A percentile compares a stretch with the other conserved stretches of the same genome.
Conservation (phyloP, 2,797 vertebrate genomes). For the Tokudaia muenninki region DNA sequence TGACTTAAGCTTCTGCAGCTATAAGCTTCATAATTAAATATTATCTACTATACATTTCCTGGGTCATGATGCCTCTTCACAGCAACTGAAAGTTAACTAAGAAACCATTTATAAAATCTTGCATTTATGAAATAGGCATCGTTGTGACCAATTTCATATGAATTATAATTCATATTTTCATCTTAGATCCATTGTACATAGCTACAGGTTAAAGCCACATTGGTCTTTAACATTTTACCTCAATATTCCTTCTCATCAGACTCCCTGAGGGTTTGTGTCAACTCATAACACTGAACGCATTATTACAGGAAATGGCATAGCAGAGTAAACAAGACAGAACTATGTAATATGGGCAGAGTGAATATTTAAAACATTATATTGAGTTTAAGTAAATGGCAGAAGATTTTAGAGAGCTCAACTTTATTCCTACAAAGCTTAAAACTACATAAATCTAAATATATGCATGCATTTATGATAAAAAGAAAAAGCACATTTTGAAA, state of each 20-base stretch:
- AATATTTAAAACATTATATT: constrained; percentile 34
- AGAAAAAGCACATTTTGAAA: not conserved
- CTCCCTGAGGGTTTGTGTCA: not conserved
- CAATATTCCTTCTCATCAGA: not conserved
- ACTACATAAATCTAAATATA: constrained; percentile 6
- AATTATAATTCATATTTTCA: not conserved
- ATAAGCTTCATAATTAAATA: not conserved
- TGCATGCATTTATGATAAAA: not conserved
- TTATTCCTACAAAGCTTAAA: constrained; percentile 43
- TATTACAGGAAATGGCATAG: not conserved
- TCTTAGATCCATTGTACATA: not conserved
- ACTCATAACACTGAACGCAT: not conserved
- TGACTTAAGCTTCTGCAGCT: not conserved
- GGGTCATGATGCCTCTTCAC: not conserved
- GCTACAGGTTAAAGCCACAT: not conserved
- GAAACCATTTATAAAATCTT: not conserved
- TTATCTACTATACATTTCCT: not conserved
- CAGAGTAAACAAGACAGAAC: constrained; percentile 22
- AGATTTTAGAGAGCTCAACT: not conserved
- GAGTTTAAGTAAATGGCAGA: constrained; percentile 16
- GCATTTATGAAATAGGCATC: not conserved
- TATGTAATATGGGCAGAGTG: not conserved
- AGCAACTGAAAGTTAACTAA: not conserved
- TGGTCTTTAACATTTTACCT: not conserved
- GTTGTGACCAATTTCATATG: not conserved